These are phyloP conservation scores for Chrysaora quinquecirrha DNA, from an alignment of 30 jellyfish, hydroid and myxozoan genomes.

Conservation along the genomic window DNA sequence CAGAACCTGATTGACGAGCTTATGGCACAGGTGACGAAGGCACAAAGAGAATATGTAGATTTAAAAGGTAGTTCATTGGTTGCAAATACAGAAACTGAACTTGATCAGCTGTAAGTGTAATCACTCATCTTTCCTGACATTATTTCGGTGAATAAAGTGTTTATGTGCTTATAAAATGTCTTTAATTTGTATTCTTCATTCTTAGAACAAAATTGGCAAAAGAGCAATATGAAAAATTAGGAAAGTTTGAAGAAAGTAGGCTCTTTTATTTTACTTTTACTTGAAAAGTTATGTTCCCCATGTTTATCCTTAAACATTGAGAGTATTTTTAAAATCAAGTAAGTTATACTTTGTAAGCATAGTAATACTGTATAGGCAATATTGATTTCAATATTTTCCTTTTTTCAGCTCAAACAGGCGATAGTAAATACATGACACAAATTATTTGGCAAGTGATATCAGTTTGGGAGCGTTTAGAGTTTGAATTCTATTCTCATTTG, in stretches of 20 bases:
- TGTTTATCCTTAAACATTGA: not conserved
- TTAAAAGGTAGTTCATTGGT: slow-evolving; percentile 47
- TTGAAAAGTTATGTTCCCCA: not conserved
- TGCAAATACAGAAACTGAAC: slow-evolving; percentile 41
- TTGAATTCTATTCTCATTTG: slow-evolving; percentile 29
- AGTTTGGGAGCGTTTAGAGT: slow-evolving; percentile 55
- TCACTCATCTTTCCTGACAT: not conserved
- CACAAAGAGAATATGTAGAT: slow-evolving; percentile 45
- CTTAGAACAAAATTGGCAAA: slow-evolving; percentile 27
- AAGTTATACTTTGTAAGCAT: not conserved
- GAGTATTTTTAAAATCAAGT: not conserved
- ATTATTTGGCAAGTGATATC: slow-evolving; percentile 15
- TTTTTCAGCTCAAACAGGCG: not conserved
- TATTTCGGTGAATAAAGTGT: not conserved
- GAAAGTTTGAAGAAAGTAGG: slow-evolving; percentile 17
- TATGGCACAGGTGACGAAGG: slow-evolving; percentile 22
- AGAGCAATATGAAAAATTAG: slow-evolving; percentile 3
- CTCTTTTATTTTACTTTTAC: too few relatives aligned
- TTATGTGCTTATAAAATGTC: not conserved
- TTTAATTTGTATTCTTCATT: not conserved
- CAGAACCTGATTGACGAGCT: slow-evolving; percentile 29
- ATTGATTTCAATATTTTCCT: too few relatives aligned
- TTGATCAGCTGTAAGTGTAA: slow-evolving; percentile 33
- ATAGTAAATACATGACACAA: slow-evolving; percentile 43
- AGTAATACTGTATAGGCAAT: not conserved